Base-by-base conservation (phyloP, 2,888 invertebrate species). In the Heliconius charithonia region DNA sequence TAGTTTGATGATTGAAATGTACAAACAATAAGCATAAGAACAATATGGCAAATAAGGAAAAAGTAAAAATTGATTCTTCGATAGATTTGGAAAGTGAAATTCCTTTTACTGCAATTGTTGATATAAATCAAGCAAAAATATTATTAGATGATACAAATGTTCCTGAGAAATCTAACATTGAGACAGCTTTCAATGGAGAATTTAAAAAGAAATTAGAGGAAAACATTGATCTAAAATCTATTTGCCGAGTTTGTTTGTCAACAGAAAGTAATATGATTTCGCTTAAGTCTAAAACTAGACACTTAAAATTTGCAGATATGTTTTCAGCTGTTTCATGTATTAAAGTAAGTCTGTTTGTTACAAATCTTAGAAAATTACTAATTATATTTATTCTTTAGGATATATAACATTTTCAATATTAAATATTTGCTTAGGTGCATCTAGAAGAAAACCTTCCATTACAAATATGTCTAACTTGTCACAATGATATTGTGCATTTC, bases 161-260 rank as follows among this genome's bases (percentile, higher is more conserved):
- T 59, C 25, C 37, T n/a, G 29, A n/a, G 19, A 76, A 69, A 27
- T 32, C 37, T 29, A 32, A 32, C 22, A 27, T 45, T 16, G 69
- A 59, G 16, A 29, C 29, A 4, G 4, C 25, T 19, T 13, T 51
- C n/a, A 72, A 72, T 65, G 25, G 45, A n/a, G n/a, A 69, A 41
- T 19, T 32, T 25, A 27, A 66, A 63, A 72, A 16, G 37, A 65
- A 77, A 72, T n/a, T 32, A 32, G 51, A 32, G 51, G 27, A 41
- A 37, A 56, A 66, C 63, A 65, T 67, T 51, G 71, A 75, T 69
- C 29, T 81, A 16, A 76, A 79, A 77, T 73, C 69, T 81, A 84
- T 95, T 75, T 96, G 96, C 83, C 89, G 95, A 79, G 91, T 95
- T 82, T 96, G 96, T 85, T 86, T 96, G 63, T 82, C 84, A 83